phyloP scores from a whole-genome alignment of 1,140 invertebrate species.

The Sogatella furcifera region DNA sequence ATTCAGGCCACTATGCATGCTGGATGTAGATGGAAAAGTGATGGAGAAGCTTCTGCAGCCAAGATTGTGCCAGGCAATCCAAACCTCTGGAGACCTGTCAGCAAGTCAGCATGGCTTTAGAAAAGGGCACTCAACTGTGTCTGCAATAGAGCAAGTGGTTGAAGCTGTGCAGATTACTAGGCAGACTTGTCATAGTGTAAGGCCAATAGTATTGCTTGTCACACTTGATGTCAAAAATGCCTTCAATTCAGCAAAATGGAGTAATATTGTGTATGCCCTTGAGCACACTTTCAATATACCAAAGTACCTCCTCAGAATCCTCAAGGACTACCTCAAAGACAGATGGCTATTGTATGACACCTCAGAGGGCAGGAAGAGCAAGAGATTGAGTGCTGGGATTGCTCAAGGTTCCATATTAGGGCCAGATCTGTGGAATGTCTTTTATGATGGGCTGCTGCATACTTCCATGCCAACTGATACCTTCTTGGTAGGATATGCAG shows the following conservation, averaged over 20 bases:
- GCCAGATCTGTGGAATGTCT: no score
- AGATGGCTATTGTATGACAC: conserved; percentile 12
- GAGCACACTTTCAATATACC: conserved; percentile 2
- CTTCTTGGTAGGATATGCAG: no score
- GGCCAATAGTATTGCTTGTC: conserved; percentile 7
- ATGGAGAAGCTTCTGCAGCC: conserved; percentile 20
- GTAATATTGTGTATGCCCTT: conserved; percentile 16
- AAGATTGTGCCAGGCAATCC: conserved; percentile 4
- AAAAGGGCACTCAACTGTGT: conserved; percentile 16
- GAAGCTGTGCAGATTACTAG: background rate
- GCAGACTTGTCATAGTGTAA: background rate
- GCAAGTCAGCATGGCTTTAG: conserved; percentile 21
- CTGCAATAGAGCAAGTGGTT: conserved; percentile 12
- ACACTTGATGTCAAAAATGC: conserved; percentile 24
- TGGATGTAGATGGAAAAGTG: conserved; percentile 22
- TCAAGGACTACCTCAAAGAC: conserved; percentile 16
- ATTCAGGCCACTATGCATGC: conserved; percentile 23
- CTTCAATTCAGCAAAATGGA: conserved; percentile 22
- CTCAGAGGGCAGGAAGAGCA: no score
- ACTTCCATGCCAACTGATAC: no score
- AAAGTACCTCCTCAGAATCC: conserved; percentile 12
- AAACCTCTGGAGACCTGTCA: conserved; percentile 7
- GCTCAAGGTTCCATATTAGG: no score
- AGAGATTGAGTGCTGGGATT: no score
- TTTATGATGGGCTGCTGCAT: no score